phyloP scores from a whole-genome alignment of 2,113 vertebrate genomes.

The Equus przewalskii region DNA sequence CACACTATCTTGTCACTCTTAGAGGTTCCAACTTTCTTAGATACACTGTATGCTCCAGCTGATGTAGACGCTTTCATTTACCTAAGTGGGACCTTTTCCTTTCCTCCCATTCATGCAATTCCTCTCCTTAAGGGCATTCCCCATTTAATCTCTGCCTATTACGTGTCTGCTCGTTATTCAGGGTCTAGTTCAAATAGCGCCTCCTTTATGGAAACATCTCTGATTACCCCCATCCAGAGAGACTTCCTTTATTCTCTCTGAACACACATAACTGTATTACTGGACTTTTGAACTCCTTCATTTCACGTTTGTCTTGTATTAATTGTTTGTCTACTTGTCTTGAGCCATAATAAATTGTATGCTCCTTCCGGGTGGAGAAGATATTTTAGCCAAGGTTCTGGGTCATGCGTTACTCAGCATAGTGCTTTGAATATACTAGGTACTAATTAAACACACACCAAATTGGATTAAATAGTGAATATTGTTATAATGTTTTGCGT shows the following conservation, averaged over 20 bases:
- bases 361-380: neutral
- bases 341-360: neutral
- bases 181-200: neutral
- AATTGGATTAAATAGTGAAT: neutral
- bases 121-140: neutral
- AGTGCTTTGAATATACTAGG: neutral
- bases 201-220: neutral
- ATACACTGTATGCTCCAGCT: neutral
- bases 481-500: neutral
- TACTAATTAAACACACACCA: neutral
- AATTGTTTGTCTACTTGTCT: neutral
- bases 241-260: neutral
- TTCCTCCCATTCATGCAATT: neutral
- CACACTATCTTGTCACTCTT: neutral
- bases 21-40: neutral
- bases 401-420: neutral
- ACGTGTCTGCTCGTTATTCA: neutral
- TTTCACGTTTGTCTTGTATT: neutral
- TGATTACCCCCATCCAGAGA: neutral
- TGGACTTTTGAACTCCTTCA: neutral
- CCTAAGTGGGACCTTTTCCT: neutral
- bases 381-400: neutral
- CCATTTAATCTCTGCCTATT: neutral
- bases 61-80: neutral
- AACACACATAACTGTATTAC: neutral